Evolutionary conservation across 2,888 invertebrate genomes (phyloP), one percentile per base, ranked within the genome.

Genomic region (Notodromas monacha): DNA sequence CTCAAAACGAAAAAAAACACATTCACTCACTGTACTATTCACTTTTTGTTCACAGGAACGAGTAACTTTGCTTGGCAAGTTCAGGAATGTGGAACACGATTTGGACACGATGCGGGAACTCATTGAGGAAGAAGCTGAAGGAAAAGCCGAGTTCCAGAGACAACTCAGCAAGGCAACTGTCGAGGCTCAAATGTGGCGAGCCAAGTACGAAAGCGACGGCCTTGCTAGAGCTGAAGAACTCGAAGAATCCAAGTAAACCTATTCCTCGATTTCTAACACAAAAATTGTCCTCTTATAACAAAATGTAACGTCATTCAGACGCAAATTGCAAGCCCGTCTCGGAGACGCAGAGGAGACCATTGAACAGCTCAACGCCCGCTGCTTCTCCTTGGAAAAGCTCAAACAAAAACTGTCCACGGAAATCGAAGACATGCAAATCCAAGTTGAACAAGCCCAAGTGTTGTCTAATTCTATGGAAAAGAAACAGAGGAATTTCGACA

Each of bases 401-500:
- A 92, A 89, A 58, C 74, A 79, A 57, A 69, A 86, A 42, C 64
- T 96, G 45, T 65, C 79, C 43, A 79, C 79, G 45, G 92, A 96
- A 57, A 76, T 92, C 46, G 92, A 96, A 55, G 92, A 92, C 53
- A 63, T 89, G 47, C 76, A 79, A 55, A 67, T 86, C 49, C 89
- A 92, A 57, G 84, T 89, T 47, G 92, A 92, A 58, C 68, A 89
- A 48, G 84, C 89, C 42, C 77, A 79, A 42, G 69, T 77, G 31
- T 70, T 81, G 49, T 84, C 89, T 53, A 74, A 73, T 48, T 77
- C 81, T 39, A 76, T 92, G 46, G 92, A 96, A 57, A 92, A 96
- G 79, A 92, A 86, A 57, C 92, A 92, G 61, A 86, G 89, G 61
- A 79, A 79, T 42, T 96, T 99, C 63, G 96, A 96, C 65, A 89